A percentile compares a stretch with the other conserved stretches of the same genome.
phyloP scores from a whole-genome alignment of 2,888 invertebrate species.

The Teinopalpus imperialis region DNA sequence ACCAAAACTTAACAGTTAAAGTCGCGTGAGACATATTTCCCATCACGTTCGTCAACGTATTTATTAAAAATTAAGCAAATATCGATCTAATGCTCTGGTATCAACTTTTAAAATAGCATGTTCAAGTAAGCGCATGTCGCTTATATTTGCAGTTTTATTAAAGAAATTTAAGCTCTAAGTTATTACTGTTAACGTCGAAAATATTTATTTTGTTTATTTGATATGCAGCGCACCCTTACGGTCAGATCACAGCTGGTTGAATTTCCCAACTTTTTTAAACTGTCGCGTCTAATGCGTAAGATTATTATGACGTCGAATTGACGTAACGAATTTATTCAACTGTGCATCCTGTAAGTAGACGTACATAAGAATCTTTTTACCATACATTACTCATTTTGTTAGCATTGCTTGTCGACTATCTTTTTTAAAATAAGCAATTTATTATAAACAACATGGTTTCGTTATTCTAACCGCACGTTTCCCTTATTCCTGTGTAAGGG shows the following conservation, averaged over 20 bases:
- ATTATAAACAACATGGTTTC: constrained; percentile 32
- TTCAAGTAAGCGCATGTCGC: background rate
- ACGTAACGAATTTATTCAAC: constrained; percentile 28
- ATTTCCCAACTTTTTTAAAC: constrained; percentile 33
- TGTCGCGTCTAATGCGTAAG: constrained; percentile 41
- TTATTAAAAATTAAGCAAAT: background rate
- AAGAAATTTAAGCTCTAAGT: background rate
- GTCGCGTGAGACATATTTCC: background rate
- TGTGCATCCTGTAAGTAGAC: constrained; percentile 41
- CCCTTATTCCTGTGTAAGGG: constrained; percentile 55
- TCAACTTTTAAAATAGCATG: constrained; percentile 2
- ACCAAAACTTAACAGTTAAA: background rate
- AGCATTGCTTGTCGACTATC: constrained; percentile 1
- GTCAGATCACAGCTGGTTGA: constrained; percentile 34
- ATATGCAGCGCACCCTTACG: background rate
- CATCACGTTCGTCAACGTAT: background rate
- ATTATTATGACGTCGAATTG: constrained; percentile 34
- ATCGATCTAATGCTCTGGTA: background rate
- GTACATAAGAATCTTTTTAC: constrained; percentile 1
- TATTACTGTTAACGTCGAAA: background rate
- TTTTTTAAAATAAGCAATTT: constrained; percentile 38
- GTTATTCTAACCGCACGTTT: constrained; percentile 34
- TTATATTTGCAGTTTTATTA: background rate
- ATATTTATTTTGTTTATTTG: background rate
- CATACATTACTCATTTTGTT: constrained; percentile 21